Evolutionary conservation across 2,113 vertebrate species (phyloP).

Genomic region (Scytalopus superciliaris): DNA sequence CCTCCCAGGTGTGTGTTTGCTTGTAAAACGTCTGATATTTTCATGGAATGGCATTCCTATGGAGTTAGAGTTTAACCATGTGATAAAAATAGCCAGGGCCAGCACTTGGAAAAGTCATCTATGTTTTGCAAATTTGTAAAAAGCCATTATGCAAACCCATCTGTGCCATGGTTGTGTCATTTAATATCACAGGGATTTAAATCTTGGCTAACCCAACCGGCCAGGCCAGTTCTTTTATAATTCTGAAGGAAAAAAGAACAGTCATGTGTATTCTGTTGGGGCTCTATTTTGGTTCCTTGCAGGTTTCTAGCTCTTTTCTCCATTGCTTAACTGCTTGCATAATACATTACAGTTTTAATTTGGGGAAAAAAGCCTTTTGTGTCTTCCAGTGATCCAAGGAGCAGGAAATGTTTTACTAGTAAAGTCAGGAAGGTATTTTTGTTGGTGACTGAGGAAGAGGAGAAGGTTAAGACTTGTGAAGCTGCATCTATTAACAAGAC

Average conservation of each 20-base stretch:
- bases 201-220: not conserved
- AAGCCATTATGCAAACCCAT: not conserved
- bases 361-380: not conserved
- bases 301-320: not conserved
- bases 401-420: slow-evolving; percentile 29
- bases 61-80: not conserved
- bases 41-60: not conserved
- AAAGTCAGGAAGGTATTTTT: not conserved
- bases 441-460: not conserved
- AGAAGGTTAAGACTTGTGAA: not conserved
- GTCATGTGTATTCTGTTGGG: not conserved
- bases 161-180: not conserved
- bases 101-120: not conserved
- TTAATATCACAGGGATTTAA: not conserved
- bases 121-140: not conserved
- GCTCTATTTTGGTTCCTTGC: not conserved
- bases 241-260: not conserved
- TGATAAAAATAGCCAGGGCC: not conserved
- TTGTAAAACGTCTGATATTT: not conserved
- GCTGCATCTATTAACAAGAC: not conserved
- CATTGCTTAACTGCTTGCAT: slow-evolving; percentile 5
- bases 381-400: not conserved
- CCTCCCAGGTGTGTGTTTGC: not conserved
- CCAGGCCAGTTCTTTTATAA: not conserved
- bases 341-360: not conserved